phyloP scores from a whole-genome alignment of 2,797 vertebrate genomes.

The Antennarius maculatus region DNA sequence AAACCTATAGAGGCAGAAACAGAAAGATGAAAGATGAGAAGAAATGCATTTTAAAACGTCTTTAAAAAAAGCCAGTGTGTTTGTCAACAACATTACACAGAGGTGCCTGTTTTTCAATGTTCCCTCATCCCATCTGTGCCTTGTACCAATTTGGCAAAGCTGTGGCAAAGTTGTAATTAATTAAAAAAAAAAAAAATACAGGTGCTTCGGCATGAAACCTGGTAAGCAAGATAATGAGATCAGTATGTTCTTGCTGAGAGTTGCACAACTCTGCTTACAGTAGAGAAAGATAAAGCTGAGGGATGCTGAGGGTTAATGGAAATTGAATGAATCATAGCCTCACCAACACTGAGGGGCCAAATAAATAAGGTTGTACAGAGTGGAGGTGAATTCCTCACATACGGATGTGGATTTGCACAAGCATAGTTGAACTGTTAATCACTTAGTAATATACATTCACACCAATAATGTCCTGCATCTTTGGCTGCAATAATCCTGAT shows the following conservation, averaged over 20 bases:
- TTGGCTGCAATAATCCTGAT: too few species aligned
- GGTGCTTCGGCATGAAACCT: slow-evolving; percentile 4
- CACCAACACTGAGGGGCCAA: neutral
- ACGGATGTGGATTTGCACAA: too few species aligned
- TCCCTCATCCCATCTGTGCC: slow-evolving; percentile 10
- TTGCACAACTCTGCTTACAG: slow-evolving; percentile 22
- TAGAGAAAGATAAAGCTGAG: neutral
- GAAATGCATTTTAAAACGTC: neutral
- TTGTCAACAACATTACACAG: slow-evolving; percentile 15
- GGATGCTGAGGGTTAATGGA: slow-evolving; percentile 13
- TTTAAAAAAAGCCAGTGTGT: slow-evolving; percentile 1
- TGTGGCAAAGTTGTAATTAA: slow-evolving; percentile 29
- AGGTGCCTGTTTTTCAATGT: slow-evolving; percentile 11
- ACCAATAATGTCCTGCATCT: too few species aligned
- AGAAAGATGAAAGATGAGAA: neutral
- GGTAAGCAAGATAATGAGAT: slow-evolving; percentile 18
- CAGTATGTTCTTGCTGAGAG: slow-evolving; percentile 5
- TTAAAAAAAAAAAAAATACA: slow-evolving; percentile 12
- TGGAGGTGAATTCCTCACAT: neutral
- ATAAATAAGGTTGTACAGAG: slow-evolving; percentile 18
- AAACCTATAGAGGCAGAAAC: slow-evolving; percentile 83
- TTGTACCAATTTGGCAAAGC: slow-evolving; percentile 24
- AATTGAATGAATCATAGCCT: slow-evolving; percentile 22
- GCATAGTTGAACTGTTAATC: too few species aligned
- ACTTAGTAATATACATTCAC: too few species aligned